A percentile compares a stretch with the other conserved stretches of the same genome.
These are phyloP conservation scores for Saccostrea cuccullata DNA, from an alignment of 1,140 invertebrate species.

Conservation along the genomic window DNA sequence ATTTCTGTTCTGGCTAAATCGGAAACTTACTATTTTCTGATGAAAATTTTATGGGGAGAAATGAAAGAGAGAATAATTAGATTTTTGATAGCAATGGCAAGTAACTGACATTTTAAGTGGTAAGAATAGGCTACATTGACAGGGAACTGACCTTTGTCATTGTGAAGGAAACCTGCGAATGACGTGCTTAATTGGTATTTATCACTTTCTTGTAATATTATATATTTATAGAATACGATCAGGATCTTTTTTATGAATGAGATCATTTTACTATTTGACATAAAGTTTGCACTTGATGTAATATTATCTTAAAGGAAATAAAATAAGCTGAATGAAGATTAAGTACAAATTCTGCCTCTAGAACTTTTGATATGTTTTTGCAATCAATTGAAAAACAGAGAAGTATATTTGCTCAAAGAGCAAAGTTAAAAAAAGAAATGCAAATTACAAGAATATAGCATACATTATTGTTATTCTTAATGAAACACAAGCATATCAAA, in stretches of 20 bases:
- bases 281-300: background rate
- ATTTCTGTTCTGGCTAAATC: background rate
- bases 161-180: background rate
- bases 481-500: no score
- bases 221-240: background rate
- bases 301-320: background rate
- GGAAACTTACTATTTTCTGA: background rate
- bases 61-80: background rate
- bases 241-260: background rate
- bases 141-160: constrained; percentile 10
- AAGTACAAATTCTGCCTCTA: no score
- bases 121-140: background rate
- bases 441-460: no score
- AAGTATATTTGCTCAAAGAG: no score
- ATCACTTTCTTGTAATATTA: background rate
- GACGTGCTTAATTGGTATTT: background rate
- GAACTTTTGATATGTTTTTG: no score
- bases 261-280: background rate
- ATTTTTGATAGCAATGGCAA: constrained; percentile 21
- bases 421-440: no score
- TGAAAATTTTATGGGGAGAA: constrained; percentile 12
- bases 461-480: no score
- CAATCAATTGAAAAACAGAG: no score
- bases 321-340: no score
- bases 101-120: constrained; percentile 2